Percentiles rank a stretch among this genome's conserved stretches.
Conservation (phyloP, 2,797 vertebrate species). For the Otus scops region DNA sequence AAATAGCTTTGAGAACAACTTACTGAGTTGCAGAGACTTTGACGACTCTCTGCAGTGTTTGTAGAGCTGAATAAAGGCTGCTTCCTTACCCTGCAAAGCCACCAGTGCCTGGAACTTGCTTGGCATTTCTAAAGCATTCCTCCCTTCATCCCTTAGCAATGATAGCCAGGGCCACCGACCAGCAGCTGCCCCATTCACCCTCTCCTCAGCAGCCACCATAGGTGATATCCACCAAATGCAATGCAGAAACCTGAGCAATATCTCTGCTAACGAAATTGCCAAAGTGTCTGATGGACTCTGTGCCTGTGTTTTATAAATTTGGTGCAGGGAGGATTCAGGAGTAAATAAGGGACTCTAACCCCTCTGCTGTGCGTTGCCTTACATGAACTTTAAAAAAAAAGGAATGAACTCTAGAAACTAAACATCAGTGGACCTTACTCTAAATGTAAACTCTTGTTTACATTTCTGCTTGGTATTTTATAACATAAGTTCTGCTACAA, state of each 20-base stretch:
- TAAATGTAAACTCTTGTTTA: neutral
- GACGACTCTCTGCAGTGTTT: neutral
- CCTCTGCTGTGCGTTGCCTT: neutral
- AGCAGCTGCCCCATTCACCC: neutral
- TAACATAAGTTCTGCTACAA: neutral
- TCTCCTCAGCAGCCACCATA: neutral
- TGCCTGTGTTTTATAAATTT: neutral
- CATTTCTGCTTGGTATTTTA: neutral
- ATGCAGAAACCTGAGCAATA: neutral
- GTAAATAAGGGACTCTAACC: neutral
- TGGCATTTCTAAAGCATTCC: constrained; percentile 19
- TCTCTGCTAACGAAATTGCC: neutral
- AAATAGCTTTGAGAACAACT: neutral
- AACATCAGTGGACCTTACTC: neutral
- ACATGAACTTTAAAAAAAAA: neutral
- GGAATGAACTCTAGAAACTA: neutral
- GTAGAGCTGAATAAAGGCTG: neutral
- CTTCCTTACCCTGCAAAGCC: neutral
- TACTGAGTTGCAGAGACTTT: neutral
- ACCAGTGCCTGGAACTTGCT: neutral
- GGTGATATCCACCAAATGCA: neutral
- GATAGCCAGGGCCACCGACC: neutral
- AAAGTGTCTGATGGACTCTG: neutral
- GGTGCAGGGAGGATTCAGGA: neutral
- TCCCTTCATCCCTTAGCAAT: neutral